Evolutionary conservation across 2,888 invertebrate genomes (phyloP).

Genomic region (Andrena hattorfiana): DNA sequence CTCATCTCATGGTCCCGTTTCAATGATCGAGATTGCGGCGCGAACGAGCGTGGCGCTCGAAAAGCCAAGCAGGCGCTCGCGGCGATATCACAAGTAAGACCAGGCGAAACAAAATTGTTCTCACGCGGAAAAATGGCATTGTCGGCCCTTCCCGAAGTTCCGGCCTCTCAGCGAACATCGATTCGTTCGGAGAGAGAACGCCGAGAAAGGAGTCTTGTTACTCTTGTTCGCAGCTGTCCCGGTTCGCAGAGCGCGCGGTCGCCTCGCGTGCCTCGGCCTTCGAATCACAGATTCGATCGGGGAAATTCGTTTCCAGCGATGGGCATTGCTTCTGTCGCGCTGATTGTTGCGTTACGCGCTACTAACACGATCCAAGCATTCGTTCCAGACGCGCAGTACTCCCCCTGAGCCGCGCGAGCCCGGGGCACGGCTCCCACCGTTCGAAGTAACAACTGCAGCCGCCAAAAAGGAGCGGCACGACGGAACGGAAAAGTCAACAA

Average conservation of each 20-base stretch:
- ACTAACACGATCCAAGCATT: background rate
- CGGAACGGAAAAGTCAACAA: background rate
- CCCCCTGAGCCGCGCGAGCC: background rate
- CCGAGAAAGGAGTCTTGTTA: background rate
- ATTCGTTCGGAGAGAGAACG: background rate
- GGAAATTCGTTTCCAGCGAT: slow-evolving; percentile 7
- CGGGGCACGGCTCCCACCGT: background rate
- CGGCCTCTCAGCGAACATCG: background rate
- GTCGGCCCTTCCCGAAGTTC: background rate
- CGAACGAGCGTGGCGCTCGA: background rate
- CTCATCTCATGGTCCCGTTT: slow-evolving; percentile 57
- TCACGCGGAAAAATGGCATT: background rate
- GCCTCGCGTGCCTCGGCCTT: background rate
- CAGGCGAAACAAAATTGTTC: background rate
- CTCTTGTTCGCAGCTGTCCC: background rate
- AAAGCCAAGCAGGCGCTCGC: background rate
- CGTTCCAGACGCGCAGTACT: background rate
- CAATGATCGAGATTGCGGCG: slow-evolving; percentile 34
- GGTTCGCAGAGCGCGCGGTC: background rate
- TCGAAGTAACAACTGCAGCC: no score
- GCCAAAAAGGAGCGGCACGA: background rate
- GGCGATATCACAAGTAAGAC: slow-evolving; percentile 23
- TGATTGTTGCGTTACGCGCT: background rate
- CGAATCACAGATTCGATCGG: slow-evolving; percentile 24
- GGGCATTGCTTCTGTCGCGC: slow-evolving; percentile 21